These are phyloP conservation scores for Entosphenus tridentatus DNA, from an alignment of 2,113 vertebrate genomes.

Conservation along the genomic window DNA sequence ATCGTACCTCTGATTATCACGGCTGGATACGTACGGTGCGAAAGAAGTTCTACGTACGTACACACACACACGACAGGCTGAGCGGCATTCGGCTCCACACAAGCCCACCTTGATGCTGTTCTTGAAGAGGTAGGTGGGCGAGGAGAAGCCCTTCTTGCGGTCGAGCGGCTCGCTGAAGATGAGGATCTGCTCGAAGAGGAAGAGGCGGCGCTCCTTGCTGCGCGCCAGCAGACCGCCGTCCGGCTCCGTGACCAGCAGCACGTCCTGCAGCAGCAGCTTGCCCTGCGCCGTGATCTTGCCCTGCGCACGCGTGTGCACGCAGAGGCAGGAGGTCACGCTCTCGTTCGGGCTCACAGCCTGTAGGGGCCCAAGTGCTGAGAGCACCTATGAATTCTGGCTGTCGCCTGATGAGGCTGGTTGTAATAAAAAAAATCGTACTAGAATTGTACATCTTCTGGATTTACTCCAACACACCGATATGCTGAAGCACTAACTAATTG, in stretches of 20 bases:
- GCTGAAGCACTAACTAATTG: too few species aligned
- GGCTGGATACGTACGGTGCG: too few species aligned
- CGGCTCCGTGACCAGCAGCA: constrained; percentile 77
- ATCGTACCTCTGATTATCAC: too few species aligned
- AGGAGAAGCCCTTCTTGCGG: constrained; percentile 90
- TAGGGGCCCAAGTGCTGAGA: too few species aligned
- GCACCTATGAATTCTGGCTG: too few species aligned
- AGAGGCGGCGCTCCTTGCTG: constrained; percentile 76
- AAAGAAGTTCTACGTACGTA: too few species aligned
- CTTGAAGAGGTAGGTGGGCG: constrained; percentile 86
- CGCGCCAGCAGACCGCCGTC: constrained; percentile 65
- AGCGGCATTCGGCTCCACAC: neutral
- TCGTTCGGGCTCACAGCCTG: too few species aligned
- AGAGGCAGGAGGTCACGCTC: too few species aligned
- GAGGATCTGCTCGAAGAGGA: constrained; percentile 91
- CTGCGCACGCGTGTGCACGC: constrained; percentile 17
- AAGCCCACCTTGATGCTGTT: constrained; percentile 70
- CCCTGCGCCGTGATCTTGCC: constrained; percentile 97
- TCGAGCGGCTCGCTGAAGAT: constrained; percentile 95
- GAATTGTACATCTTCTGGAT: too few species aligned
- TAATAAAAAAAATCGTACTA: too few species aligned
- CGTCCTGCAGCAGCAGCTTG: constrained; percentile 76
- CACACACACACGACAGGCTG: neutral
- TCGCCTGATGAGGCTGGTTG: too few species aligned
- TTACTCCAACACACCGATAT: too few species aligned